Percentiles rank a stretch among this genome's conserved stretches.
Evolutionary conservation across 2,888 invertebrate species (phyloP).

Genomic region (Cheilosia urbana): DNA sequence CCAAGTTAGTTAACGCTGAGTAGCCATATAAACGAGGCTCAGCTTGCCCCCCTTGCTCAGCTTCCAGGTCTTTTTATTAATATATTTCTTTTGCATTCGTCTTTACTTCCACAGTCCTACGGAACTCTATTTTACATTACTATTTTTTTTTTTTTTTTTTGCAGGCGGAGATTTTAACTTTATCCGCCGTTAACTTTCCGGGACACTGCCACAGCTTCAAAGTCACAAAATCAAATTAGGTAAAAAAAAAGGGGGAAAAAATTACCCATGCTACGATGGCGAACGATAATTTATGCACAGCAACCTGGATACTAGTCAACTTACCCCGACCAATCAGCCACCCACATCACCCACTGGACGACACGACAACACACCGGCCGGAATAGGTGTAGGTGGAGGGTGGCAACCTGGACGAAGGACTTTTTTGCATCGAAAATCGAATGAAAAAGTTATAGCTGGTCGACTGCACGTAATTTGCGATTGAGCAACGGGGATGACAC

Average conservation of each 20-base stretch:
- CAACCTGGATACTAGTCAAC: conserved; percentile 59
- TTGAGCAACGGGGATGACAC: conserved; percentile 70
- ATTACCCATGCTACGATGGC: conserved; percentile 59
- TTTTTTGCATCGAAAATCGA: conserved; percentile 74
- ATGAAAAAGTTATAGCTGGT: conserved; percentile 75
- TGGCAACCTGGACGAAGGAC: conserved; percentile 43
- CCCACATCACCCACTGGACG: conserved; percentile 29
- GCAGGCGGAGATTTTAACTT: conserved; percentile 63
- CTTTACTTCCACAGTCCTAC: neutral
- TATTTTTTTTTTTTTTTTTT: conserved; percentile 32
- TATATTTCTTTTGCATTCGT: conserved; percentile 26
- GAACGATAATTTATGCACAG: conserved; percentile 70
- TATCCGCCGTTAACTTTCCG: conserved; percentile 64
- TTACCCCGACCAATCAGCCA: conserved; percentile 50
- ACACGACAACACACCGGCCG: conserved; percentile 17
- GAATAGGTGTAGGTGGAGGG: neutral
- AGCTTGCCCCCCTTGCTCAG: neutral
- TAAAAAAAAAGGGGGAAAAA: conserved; percentile 57
- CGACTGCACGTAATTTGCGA: conserved; percentile 71
- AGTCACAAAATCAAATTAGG: conserved; percentile 74
- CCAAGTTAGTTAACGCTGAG: conserved; percentile 43
- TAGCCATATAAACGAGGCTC: conserved; percentile 35
- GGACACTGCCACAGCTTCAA: conserved; percentile 68
- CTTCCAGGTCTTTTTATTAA: conserved; percentile 4
- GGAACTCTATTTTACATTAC: neutral